Conservation (phyloP, 2,113 vertebrate species). For the Hylia prasina region DNA sequence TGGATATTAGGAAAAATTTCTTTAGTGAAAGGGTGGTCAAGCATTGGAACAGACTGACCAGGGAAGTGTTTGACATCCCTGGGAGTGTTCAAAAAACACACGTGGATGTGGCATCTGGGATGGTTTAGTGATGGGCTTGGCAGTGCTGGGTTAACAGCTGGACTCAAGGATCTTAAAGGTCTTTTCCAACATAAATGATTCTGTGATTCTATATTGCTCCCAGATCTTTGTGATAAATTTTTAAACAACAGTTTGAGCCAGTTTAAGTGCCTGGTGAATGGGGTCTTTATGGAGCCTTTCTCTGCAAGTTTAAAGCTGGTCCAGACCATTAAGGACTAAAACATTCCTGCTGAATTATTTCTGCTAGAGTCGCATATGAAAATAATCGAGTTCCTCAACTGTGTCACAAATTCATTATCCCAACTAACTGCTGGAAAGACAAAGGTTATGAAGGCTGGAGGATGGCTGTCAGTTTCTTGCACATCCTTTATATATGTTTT, state of each 20-base stretch:
- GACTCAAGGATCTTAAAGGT: not conserved
- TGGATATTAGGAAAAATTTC: not conserved
- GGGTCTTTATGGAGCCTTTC: not conserved
- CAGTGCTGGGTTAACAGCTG: not conserved
- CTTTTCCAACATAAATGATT: not conserved
- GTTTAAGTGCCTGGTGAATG: not conserved
- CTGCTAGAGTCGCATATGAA: not conserved
- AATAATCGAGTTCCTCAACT: not conserved
- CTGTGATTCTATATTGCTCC: not conserved
- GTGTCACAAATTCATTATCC: not conserved
- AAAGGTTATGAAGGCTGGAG: not conserved
- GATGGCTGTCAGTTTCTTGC: not conserved
- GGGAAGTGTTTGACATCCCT: not conserved
- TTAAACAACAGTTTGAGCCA: not conserved
- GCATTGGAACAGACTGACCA: not conserved
- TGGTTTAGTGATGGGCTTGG: not conserved
- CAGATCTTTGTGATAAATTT: not conserved
- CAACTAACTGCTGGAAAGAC: not conserved
- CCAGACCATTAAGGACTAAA: not conserved
- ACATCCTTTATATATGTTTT: not conserved
- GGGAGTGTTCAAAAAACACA: not conserved
- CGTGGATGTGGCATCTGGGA: not conserved
- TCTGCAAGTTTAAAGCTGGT: not conserved
- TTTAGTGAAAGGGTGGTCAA: not conserved
- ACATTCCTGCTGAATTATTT: not conserved